Evolutionary conservation across 1,140 invertebrate species (phyloP).

Genomic region (Heliconius nattereri): DNA sequence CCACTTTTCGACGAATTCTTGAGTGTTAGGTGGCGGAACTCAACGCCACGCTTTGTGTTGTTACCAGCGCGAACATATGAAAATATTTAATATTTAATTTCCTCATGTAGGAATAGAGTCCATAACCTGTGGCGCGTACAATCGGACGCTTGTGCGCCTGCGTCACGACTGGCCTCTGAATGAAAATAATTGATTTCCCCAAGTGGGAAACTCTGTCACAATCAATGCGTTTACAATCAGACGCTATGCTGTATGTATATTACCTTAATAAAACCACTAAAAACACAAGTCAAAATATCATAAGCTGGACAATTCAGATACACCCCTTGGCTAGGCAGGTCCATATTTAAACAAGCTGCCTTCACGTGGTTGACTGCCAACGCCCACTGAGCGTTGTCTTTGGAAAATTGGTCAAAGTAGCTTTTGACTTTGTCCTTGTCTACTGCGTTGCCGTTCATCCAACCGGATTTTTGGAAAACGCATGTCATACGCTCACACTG

Average conservation of each 20-base stretch:
- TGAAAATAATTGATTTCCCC: no score
- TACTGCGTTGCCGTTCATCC: slow-evolving; percentile 46
- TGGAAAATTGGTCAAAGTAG: slow-evolving; percentile 52
- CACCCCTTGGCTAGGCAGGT: slow-evolving; percentile 53
- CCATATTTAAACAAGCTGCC: slow-evolving; percentile 41
- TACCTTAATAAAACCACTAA: slow-evolving; percentile 58
- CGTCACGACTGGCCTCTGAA: no score
- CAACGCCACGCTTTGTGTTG: no score
- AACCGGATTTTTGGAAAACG: slow-evolving; percentile 52
- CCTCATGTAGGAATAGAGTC: no score
- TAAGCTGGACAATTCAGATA: slow-evolving; percentile 59
- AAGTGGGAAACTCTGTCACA: no score
- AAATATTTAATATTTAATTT: no score
- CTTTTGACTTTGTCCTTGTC: slow-evolving; percentile 49
- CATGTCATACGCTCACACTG: slow-evolving; percentile 63
- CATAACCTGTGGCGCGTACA: no score
- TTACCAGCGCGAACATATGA: no score
- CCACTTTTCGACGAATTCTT: no score
- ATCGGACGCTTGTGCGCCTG: no score
- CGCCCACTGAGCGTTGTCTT: slow-evolving; percentile 51
- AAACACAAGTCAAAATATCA: slow-evolving; percentile 54
- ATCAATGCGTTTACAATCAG: no score
- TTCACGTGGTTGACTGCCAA: slow-evolving; percentile 50
- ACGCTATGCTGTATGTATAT: not conserved
- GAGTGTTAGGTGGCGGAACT: no score